A percentile compares a stretch with the other conserved stretches of the same genome.
These are phyloP conservation scores for Gadopsis marmoratus DNA, from an alignment of 2,797 vertebrate genomes.

Conservation along the genomic window DNA sequence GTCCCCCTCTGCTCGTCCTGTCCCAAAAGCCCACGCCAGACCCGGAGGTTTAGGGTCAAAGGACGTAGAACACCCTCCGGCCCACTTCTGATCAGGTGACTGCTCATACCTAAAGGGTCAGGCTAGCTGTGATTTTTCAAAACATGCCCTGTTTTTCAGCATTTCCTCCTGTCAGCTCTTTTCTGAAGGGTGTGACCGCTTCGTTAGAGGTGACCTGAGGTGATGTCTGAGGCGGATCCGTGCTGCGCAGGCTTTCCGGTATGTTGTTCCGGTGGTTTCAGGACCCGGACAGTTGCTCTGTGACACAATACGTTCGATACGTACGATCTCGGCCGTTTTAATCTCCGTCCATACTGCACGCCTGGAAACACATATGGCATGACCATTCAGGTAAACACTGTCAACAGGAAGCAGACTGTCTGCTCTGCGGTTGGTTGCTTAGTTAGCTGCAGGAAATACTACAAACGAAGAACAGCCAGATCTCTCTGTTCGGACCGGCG, in stretches of 20 bases:
- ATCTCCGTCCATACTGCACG: no score
- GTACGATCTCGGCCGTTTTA: no score
- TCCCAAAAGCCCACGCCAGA: slow-evolving; percentile 4
- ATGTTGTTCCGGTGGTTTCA: not conserved
- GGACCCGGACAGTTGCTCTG: not conserved
- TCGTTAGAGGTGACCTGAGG: not conserved
- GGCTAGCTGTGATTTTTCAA: not conserved
- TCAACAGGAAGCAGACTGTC: no score
- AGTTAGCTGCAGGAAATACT: no score
- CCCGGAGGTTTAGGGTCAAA: not conserved
- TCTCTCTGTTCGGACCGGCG: no score
- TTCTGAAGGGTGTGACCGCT: not conserved
- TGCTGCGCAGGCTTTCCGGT: not conserved
- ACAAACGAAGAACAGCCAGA: no score
- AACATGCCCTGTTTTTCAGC: no score
- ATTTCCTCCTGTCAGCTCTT: no score
- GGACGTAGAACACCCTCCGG: not conserved
- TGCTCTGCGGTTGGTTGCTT: no score
- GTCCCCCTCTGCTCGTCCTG: not conserved
- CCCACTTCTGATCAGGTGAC: not conserved
- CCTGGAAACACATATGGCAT: no score
- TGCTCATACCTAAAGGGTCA: not conserved
- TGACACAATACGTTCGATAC: not conserved
- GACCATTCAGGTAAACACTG: no score
- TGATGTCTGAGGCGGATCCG: not conserved